These are phyloP conservation scores for Cantharis nigra DNA, from an alignment of 2,888 invertebrate species.

Conservation along the genomic window DNA sequence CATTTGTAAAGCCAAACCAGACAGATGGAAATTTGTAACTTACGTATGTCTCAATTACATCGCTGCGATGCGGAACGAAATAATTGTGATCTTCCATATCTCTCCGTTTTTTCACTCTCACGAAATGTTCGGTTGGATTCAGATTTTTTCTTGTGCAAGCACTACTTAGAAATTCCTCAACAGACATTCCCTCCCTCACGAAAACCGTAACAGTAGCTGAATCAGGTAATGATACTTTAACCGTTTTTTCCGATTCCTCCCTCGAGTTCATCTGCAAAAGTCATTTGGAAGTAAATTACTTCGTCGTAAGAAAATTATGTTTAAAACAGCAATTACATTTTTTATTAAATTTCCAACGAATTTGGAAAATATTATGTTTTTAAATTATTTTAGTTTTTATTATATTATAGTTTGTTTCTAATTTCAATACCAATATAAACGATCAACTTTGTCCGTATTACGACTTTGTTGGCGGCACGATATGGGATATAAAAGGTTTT, in stretches of 20 bases:
- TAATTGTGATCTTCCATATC: slow-evolving; percentile 97
- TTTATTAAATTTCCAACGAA: not conserved
- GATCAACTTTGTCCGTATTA: not conserved
- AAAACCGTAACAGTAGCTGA: slow-evolving; percentile 81
- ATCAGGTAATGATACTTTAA: slow-evolving; percentile 89
- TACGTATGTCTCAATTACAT: slow-evolving; percentile 94
- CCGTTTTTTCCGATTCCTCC: slow-evolving; percentile 85
- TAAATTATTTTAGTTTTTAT: not conserved
- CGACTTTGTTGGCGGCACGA: not conserved
- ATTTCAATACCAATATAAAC: not conserved
- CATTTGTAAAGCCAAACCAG: not conserved
- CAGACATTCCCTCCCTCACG: slow-evolving; percentile 90
- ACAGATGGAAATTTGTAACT: slow-evolving; percentile 52
- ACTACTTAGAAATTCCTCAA: slow-evolving; percentile 91
- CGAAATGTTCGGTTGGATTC: slow-evolving; percentile 94
- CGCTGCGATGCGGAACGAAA: slow-evolving; percentile 93
- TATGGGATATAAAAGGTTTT: not conserved
- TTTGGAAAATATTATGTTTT: not conserved
- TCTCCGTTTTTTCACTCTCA: slow-evolving; percentile 89
- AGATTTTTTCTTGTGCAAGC: slow-evolving; percentile 91
- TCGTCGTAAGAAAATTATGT: not conserved
- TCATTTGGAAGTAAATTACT: slow-evolving; percentile 3
- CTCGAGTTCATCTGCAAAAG: slow-evolving; percentile 78
- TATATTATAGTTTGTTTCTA: not conserved
- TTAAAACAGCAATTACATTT: not conserved